Conservation (phyloP, 2,797 vertebrate species). For the Chaunax sp. region DNA sequence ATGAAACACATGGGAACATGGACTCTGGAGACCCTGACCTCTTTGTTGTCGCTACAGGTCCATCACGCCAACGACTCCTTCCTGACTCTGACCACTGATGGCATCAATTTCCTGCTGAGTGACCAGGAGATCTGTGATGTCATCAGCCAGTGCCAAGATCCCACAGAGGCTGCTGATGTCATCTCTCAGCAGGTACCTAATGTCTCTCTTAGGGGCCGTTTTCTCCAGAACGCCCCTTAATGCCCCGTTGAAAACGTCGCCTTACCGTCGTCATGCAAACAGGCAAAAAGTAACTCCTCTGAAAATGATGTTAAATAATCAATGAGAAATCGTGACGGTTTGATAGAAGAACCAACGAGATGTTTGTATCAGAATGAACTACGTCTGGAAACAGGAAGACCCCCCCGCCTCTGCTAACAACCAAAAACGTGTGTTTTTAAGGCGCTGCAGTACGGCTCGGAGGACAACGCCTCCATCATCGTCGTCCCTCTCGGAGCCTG, state of each 20-base stretch:
- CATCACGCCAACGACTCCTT: conserved; percentile 90
- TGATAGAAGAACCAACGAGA: too few relatives aligned
- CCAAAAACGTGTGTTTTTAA: conserved; percentile 50
- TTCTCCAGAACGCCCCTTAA: too few relatives aligned
- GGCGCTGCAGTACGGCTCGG: conserved; percentile 93
- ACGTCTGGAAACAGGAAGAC: too few relatives aligned
- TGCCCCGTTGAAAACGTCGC: too few relatives aligned
- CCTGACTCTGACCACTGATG: conserved; percentile 93
- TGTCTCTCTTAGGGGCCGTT: too few relatives aligned
- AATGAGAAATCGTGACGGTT: too few relatives aligned
- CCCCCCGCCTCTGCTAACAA: background rate
- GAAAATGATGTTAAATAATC: too few relatives aligned
- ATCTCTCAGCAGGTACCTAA: conserved; percentile 90
- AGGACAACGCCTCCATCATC: conserved; percentile 91
- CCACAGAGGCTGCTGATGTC: conserved; percentile 89
- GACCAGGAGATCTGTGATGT: conserved; percentile 95
- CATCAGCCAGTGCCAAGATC: conserved; percentile 92
- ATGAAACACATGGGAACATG: too few relatives aligned
- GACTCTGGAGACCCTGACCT: too few relatives aligned
- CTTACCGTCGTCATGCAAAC: too few relatives aligned
- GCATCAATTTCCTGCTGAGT: conserved; percentile 96
- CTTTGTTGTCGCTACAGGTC: conserved; percentile 77
- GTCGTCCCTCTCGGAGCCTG: conserved; percentile 93
- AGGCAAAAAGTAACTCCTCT: too few relatives aligned
- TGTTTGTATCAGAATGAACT: too few relatives aligned